A percentile compares a stretch with the other conserved stretches of the same genome.
phyloP scores from a whole-genome alignment of 2,113 vertebrate species.

The Trogon melanurus region DNA sequence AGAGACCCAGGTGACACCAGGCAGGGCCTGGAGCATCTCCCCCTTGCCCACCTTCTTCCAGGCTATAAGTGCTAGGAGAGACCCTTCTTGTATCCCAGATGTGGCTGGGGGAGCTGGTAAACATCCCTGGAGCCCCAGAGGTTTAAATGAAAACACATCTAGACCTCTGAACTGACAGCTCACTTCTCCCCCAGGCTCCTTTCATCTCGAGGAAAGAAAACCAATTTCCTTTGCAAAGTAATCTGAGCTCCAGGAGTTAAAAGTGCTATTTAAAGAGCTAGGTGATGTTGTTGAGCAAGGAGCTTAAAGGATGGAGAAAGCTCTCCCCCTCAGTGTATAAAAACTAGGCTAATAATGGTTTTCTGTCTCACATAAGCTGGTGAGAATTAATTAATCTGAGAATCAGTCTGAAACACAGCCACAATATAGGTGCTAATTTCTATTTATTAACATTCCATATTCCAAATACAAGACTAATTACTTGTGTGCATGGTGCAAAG shows the following conservation, averaged over 20 bases:
- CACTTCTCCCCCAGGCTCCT: neutral
- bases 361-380: neutral
- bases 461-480: conserved; percentile 1
- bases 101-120: neutral
- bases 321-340: neutral
- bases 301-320: neutral
- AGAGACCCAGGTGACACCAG: rapidly evolving
- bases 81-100: rapidly evolving
- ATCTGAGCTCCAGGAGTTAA: conserved; percentile 23
- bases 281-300: neutral
- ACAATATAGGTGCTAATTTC: neutral
- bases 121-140: neutral
- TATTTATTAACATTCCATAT: conserved; percentile 33
- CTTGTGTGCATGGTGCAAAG: neutral
- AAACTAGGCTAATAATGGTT: conserved; percentile 42
- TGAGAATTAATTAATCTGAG: conserved; percentile 37
- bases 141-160: neutral
- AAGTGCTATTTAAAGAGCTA: conserved; percentile 2
- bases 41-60: neutral
- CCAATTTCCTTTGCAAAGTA: conserved; percentile 39
- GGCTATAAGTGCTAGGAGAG: neutral
- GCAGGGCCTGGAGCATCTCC: neutral
- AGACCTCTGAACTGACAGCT: neutral
- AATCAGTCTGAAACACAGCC: conserved; percentile 11
- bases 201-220: conserved; percentile 16